phyloP scores from a whole-genome alignment of 1,140 invertebrate species.

The Drosophila mayri region DNA sequence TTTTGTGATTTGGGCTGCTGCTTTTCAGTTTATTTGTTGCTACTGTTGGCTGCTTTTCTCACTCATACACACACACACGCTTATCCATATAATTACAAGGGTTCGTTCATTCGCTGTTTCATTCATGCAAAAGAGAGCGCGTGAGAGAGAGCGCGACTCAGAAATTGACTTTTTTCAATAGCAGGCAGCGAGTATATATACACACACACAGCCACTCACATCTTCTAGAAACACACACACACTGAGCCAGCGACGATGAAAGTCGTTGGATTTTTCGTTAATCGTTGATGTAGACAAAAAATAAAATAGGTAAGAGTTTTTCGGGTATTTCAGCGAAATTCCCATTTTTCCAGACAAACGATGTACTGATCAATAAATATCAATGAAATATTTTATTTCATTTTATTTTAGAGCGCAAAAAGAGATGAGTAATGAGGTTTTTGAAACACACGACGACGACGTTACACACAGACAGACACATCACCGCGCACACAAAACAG shows the following conservation, averaged over 20 bases:
- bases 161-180: slow-evolving; percentile 75
- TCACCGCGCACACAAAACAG: slow-evolving; percentile 28
- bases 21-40: slow-evolving; percentile 67
- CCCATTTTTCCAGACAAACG: slow-evolving; percentile 19
- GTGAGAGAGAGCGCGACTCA: slow-evolving; percentile 50
- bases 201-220: slow-evolving; percentile 52
- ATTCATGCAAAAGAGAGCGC: slow-evolving; percentile 63
- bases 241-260: slow-evolving; percentile 66
- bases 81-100: slow-evolving; percentile 66
- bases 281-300: slow-evolving; percentile 84
- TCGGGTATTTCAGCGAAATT: slow-evolving; percentile 46
- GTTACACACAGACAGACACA: slow-evolving; percentile 20
- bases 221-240: slow-evolving; percentile 59
- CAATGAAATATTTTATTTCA: neutral
- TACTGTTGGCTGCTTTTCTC: slow-evolving; percentile 39
- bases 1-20: slow-evolving; percentile 25
- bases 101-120: slow-evolving; percentile 56
- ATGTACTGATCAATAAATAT: neutral
- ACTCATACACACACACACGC: slow-evolving; percentile 34
- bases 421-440: slow-evolving; percentile 75
- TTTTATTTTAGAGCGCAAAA: slow-evolving; percentile 21
- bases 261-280: slow-evolving; percentile 82
- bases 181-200: slow-evolving; percentile 64
- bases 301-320: slow-evolving; percentile 68
- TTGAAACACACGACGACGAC: slow-evolving; percentile 17